Evolutionary conservation across 2,113 vertebrate genomes (phyloP).

Genomic region (Pachypanchax playfairii): DNA sequence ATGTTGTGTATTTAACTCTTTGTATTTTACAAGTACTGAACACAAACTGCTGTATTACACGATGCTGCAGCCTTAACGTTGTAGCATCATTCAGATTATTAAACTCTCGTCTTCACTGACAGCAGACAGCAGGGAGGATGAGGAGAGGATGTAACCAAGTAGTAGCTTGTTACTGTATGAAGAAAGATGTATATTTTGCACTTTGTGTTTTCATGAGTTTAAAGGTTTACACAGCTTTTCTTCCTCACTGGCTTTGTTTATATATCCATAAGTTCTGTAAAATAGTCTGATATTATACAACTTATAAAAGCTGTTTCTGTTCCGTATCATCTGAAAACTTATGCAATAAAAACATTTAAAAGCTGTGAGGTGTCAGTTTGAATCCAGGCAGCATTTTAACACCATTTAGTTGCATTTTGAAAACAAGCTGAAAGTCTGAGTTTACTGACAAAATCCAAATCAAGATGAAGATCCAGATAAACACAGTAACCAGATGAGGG

Average conservation of each 20-base stretch:
- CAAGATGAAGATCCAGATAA: no score
- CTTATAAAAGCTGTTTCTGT: not conserved
- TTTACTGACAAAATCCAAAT: no score
- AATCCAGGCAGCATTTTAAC: no score
- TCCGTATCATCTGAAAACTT: not conserved
- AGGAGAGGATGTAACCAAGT: not conserved
- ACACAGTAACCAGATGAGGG: no score
- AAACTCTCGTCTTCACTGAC: not conserved
- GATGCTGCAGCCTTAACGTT: slow-evolving; percentile 15
- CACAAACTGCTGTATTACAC: slow-evolving; percentile 2
- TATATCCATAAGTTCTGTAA: no score
- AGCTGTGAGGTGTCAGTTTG: not conserved
- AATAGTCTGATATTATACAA: slow-evolving; percentile 2
- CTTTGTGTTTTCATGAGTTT: slow-evolving; percentile 12
- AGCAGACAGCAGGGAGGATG: not conserved
- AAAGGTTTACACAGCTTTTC: slow-evolving; percentile 1
- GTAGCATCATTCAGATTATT: not conserved
- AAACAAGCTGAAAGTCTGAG: no score
- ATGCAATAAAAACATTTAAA: slow-evolving; percentile 14
- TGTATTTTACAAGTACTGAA: no score
- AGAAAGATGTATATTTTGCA: slow-evolving; percentile 54
- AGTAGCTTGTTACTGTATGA: slow-evolving; percentile 17
- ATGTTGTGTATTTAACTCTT: no score
- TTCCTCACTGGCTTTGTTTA: not conserved
- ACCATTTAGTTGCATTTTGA: no score